Percentiles rank a stretch among this genome's conserved stretches.
Conservation (phyloP, 2,888 invertebrate species). For the Amiota communis region DNA sequence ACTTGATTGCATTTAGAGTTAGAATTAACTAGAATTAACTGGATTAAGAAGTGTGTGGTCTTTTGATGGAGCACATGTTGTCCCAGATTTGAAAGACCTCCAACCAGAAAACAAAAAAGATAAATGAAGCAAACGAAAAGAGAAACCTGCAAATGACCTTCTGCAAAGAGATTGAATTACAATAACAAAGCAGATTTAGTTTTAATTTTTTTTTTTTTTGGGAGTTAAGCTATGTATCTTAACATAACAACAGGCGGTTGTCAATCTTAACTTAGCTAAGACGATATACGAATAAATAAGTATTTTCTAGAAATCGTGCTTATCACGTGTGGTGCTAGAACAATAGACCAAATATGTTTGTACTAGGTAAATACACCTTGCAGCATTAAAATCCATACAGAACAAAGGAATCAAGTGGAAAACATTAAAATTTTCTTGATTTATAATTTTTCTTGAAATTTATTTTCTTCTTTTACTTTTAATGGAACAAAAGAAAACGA, state of each 20-base stretch:
- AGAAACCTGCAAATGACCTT: conserved; percentile 17
- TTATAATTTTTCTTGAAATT: no score
- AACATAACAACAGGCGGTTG: conserved; percentile 8
- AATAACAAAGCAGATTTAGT: conserved; percentile 23
- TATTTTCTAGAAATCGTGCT: conserved; percentile 2
- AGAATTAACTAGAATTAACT: conserved; percentile 33
- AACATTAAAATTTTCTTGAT: conserved; percentile 1
- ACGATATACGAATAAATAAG: not conserved
- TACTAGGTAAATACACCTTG: conserved; percentile 13
- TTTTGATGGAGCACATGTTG: conserved; percentile 20
- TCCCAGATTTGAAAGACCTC: conserved; percentile 2
- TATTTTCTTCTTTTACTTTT: not conserved
- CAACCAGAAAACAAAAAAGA: not conserved
- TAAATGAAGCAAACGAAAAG: conserved; percentile 5
- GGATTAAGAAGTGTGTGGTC: conserved; percentile 32
- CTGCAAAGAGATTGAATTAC: conserved; percentile 19
- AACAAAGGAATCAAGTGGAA: conserved; percentile 1
- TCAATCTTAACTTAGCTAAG: not conserved
- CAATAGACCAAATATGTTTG: conserved; percentile 1
- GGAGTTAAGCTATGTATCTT: not conserved
- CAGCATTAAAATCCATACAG: conserved; percentile 6
- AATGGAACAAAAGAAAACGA: conserved; percentile 1
- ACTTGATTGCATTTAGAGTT: conserved; percentile 13
- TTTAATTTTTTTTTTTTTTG: not conserved
- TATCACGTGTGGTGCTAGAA: not conserved